Base-by-base conservation (phyloP, 2,888 invertebrate species). In the Cryptophagus acutangulus region DNA sequence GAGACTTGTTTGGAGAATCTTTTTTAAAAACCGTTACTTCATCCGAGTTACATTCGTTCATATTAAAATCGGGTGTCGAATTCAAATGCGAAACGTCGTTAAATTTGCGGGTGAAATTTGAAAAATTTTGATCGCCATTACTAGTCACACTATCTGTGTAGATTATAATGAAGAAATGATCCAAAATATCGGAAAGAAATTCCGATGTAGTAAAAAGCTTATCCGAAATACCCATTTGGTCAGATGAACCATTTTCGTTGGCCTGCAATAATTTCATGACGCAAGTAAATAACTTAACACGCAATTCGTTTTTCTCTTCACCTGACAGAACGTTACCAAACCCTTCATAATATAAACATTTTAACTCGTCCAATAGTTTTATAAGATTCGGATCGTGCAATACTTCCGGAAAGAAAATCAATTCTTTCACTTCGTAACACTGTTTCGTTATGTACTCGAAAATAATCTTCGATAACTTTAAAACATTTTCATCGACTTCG, bases 391-490 rank as follows among this genome's bases (percentile, higher is more conserved):
- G 43, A 51, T 68, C 66, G 33, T 61, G 50, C 4, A 54, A 25
- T 3, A 67, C 38, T 52, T 68, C 67, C 1, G 68, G 66, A 43
- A 68, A 66, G 15, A 67, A 33, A n/a, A 67, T 46, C 8, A 64
- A 36, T 35, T 67, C 66, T 17, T 51, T 58, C 10, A 59, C 38
- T 48, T 66, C 63, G 38, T 61, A 59, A 34, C 63, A 62, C 40
- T 66, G 63, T 25, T 63, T 51, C 4, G 55, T 41, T 30, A 68
- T 48, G 56, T 62, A 66, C 14, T 63, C 61, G 20, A 54, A 52
- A 26, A 67, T 54, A 12, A 57, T 36, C 26, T 55, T 51, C 1
- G 57, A 51, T 14, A 66, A 38, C 43, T 57, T 48, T 2, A 47
- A 24, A 10, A 58, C 18, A 5, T 15, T 3, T 31, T 38, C 36